These are phyloP conservation scores for Raja brachyura DNA, from an alignment of 2,113 vertebrate genomes.

Conservation along the genomic window DNA sequence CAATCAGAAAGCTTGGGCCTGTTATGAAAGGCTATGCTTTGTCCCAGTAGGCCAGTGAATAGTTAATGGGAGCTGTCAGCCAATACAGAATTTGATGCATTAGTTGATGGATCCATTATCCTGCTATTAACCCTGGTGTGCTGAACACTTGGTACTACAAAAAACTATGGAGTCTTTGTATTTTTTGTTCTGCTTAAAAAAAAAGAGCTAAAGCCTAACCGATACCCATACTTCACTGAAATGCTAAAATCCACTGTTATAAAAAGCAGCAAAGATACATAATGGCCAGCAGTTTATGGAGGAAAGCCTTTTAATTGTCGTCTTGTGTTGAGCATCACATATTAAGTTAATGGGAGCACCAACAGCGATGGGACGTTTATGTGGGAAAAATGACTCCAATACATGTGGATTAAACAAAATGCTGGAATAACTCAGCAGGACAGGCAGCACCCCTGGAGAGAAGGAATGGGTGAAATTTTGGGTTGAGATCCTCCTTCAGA, in stretches of 20 bases:
- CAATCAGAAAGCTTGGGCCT: not conserved
- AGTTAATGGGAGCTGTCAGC: constrained; percentile 32
- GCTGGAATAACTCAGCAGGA: too few relatives aligned
- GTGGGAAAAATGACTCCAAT: not conserved
- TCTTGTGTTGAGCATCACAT: not conserved
- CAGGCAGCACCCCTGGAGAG: too few relatives aligned
- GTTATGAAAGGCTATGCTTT: not conserved
- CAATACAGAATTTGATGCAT: constrained; percentile 16
- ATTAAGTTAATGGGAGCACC: not conserved
- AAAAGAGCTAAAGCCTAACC: not conserved
- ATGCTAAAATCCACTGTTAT: not conserved
- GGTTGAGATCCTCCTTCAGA: too few relatives aligned
- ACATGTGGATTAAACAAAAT: not conserved
- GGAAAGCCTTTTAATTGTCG: not conserved
- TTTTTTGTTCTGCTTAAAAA: not conserved
- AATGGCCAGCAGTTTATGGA: not conserved
- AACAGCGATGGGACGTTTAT: not conserved
- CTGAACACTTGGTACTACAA: not conserved
- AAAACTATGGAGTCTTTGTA: not conserved
- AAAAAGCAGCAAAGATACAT: not conserved
- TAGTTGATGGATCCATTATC: constrained; percentile 27
- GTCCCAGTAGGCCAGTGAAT: constrained; percentile 16
- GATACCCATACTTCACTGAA: not conserved
- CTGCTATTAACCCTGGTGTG: not conserved
- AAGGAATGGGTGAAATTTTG: too few relatives aligned